Conservation (phyloP, 2,888 invertebrate genomes). For the Eulithis testata region DNA sequence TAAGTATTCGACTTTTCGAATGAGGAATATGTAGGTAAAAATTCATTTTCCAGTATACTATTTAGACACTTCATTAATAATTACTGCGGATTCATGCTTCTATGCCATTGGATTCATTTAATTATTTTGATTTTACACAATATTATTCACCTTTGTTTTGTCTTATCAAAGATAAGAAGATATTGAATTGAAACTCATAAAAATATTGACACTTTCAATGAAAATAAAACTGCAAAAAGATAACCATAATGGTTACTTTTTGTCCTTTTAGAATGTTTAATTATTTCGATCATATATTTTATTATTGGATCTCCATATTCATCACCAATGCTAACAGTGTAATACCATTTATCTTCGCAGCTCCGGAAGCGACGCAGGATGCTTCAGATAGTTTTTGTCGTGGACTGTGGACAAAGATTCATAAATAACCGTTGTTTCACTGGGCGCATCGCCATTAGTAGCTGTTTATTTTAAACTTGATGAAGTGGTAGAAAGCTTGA, state of each 20-base stretch:
- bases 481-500: conserved; percentile 21
- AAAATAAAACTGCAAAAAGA: too few species aligned
- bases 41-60: conserved; percentile 7
- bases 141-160: too few species aligned
- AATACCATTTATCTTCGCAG: conserved; percentile 35
- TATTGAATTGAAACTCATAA: too few species aligned
- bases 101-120: too few species aligned
- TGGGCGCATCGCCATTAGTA: conserved; percentile 13
- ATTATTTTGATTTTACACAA: too few species aligned
- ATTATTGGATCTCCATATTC: too few species aligned
- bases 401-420: conserved; percentile 40
- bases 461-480: conserved; percentile 24
- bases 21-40: conserved; percentile 4
- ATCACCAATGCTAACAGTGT: not conserved
- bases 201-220: too few species aligned
- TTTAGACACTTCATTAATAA: not conserved
- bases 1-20: not conserved
- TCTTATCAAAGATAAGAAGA: too few species aligned
- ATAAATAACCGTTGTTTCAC: conserved; percentile 35
- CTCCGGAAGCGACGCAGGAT: conserved; percentile 56
- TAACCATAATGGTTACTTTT: too few species aligned
- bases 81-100: too few species aligned
- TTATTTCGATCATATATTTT: too few species aligned
- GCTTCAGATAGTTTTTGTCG: conserved; percentile 45
- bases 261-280: too few species aligned